These are phyloP conservation scores for Papilio polytes DNA, from an alignment of 1,140 invertebrate genomes.

Conservation along the genomic window DNA sequence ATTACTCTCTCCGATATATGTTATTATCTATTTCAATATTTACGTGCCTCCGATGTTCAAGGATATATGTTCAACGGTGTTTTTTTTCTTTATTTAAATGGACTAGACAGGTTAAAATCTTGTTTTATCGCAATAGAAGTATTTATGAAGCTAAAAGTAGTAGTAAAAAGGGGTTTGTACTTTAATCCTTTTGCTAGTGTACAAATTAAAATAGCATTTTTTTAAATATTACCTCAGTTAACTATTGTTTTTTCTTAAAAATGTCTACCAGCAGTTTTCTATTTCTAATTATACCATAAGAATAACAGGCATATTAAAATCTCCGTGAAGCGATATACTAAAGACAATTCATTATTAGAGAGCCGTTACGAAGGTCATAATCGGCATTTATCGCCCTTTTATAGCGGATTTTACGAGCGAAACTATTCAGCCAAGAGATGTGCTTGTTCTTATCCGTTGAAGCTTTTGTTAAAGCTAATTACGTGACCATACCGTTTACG, in stretches of 20 bases:
- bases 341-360: slow-evolving; percentile 83
- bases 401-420: slow-evolving; percentile 77
- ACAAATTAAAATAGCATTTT: too few species aligned
- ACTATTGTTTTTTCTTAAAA: background rate
- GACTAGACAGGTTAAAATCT: too few species aligned
- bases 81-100: background rate
- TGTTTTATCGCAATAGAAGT: too few species aligned
- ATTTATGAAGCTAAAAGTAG: too few species aligned
- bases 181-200: too few species aligned
- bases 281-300: slow-evolving; percentile 51
- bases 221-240: too few species aligned
- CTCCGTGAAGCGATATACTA: slow-evolving; percentile 75
- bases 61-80: slow-evolving; percentile 20
- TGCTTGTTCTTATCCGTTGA: slow-evolving; percentile 67
- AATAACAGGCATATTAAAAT: slow-evolving; percentile 60
- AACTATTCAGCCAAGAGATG: slow-evolving; percentile 79
- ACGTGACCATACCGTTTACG: slow-evolving; percentile 34
- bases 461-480: slow-evolving; percentile 72
- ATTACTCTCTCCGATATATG: slow-evolving; percentile 70
- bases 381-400: slow-evolving; percentile 81
- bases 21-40: slow-evolving; percentile 42
- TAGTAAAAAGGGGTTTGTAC: too few species aligned
- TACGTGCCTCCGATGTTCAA: slow-evolving; percentile 28
- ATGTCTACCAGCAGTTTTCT: background rate
- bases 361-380: slow-evolving; percentile 74